Evolutionary conservation across 2,797 vertebrate genomes (phyloP).

Genomic region (Phalanger gymnotis): DNA sequence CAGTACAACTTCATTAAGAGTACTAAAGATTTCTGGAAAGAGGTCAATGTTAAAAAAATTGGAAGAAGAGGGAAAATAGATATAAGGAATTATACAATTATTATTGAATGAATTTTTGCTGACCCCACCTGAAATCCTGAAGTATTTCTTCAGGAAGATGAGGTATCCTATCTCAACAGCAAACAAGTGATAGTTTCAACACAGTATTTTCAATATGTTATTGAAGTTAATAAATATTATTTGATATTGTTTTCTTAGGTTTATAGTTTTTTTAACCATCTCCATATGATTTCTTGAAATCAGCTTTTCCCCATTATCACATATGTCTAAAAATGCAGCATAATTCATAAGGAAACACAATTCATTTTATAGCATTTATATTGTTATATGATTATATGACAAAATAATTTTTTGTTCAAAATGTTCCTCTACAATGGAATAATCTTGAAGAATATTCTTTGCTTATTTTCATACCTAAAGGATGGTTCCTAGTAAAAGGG

Average conservation of each 20-base stretch:
- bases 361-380: neutral
- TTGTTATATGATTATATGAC: neutral
- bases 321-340: neutral
- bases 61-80: neutral
- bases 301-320: neutral
- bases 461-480: neutral
- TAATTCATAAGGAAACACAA: neutral
- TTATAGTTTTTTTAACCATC: neutral
- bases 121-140: neutral
- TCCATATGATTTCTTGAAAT: neutral
- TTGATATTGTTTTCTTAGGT: neutral
- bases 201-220: neutral
- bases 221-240: neutral
- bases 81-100: neutral
- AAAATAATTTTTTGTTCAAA: neutral
- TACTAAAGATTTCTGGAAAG: neutral
- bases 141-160: neutral
- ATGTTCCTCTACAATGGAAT: neutral
- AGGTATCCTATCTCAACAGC: neutral
- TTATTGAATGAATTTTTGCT: neutral
- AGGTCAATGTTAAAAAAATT: neutral
- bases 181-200: neutral
- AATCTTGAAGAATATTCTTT: constrained; percentile 1
- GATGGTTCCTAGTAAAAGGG: neutral
- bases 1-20: neutral